phyloP scores from a whole-genome alignment of 2,888 invertebrate species.

The Portevinia maculata region DNA sequence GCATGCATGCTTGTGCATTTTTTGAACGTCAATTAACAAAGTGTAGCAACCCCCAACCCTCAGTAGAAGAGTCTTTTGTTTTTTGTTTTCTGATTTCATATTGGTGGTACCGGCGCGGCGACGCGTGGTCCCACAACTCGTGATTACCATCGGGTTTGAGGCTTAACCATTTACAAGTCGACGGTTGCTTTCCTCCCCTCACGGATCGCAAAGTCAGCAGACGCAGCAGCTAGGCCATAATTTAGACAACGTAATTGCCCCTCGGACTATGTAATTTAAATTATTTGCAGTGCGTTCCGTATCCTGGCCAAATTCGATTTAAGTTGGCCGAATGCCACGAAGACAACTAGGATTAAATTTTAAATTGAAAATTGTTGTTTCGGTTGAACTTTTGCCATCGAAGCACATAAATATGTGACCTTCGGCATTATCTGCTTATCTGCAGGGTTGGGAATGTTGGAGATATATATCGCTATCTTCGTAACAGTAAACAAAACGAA shows the following conservation, averaged over 20 bases:
- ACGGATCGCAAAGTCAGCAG: neutral
- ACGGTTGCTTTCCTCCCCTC: constrained; percentile 8
- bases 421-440: constrained; percentile 39
- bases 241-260: constrained; percentile 69
- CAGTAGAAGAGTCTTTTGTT: constrained; percentile 54
- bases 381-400: constrained; percentile 53
- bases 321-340: constrained; percentile 66
- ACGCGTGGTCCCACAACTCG: constrained; percentile 23
- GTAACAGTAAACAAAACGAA: constrained; percentile 56
- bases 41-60: constrained; percentile 34
- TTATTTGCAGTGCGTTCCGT: constrained; percentile 64
- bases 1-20: constrained; percentile 70
- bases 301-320: constrained; percentile 67
- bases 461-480: constrained; percentile 33
- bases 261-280: constrained; percentile 72
- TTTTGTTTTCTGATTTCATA: constrained; percentile 51
- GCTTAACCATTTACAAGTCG: constrained; percentile 41
- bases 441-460: neutral
- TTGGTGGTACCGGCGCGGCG: constrained; percentile 7
- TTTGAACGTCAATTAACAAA: constrained; percentile 60
- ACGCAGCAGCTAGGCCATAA: constrained; percentile 45
- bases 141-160: constrained; percentile 32
- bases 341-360: constrained; percentile 69
- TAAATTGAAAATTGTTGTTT: constrained; percentile 66
- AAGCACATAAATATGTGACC: constrained; percentile 64